Percentiles rank a stretch among this genome's conserved stretches.
Evolutionary conservation across 2,888 invertebrate genomes (phyloP).

Genomic region (Laspeyria flexula): DNA sequence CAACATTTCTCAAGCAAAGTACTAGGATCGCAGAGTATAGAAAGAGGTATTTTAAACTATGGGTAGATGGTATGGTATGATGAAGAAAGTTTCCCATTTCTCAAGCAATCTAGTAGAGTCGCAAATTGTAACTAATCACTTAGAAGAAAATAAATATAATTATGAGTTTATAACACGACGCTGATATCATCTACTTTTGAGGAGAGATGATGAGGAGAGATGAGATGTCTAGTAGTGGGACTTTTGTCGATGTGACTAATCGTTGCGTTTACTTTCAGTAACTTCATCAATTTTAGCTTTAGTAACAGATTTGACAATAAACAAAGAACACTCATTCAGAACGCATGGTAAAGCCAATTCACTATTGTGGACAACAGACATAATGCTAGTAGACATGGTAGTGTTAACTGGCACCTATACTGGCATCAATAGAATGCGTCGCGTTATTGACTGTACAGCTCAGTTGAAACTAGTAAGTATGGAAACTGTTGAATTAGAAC

Average conservation of each 20-base stretch:
- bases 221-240: too few relatives aligned
- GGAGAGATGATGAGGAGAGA: too few relatives aligned
- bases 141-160: too few relatives aligned
- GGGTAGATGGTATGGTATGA: too few relatives aligned
- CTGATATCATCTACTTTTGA: too few relatives aligned
- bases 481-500: neutral
- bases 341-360: slow-evolving; percentile 14
- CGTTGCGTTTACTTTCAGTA: slow-evolving; percentile 13
- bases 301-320: slow-evolving; percentile 10
- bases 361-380: slow-evolving; percentile 27
- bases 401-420: slow-evolving; percentile 20
- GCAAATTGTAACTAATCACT: too few relatives aligned
- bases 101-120: too few relatives aligned
- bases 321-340: slow-evolving; percentile 12
- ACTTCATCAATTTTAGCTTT: slow-evolving; percentile 13
- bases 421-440: slow-evolving; percentile 32
- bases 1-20: too few relatives aligned
- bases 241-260: neutral
- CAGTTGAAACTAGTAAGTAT: neutral
- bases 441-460: neutral
- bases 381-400: slow-evolving; percentile 18
- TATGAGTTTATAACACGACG: too few relatives aligned
- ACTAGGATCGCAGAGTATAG: too few relatives aligned
- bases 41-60: too few relatives aligned
- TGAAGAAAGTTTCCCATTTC: too few relatives aligned